phyloP scores from a whole-genome alignment of 1,140 invertebrate species.

The Drepana arcuata region DNA sequence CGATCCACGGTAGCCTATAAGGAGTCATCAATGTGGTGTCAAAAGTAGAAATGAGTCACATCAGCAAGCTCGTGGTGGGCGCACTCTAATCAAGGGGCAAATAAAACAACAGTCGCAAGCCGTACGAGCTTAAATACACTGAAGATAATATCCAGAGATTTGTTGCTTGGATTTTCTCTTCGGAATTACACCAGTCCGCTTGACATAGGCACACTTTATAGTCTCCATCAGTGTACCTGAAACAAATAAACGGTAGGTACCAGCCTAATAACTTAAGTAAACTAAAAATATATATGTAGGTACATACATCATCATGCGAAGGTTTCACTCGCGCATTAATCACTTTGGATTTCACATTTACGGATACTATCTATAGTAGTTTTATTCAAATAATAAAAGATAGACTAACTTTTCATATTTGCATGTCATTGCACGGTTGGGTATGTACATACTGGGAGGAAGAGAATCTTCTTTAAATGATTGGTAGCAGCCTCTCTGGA shows the following conservation, averaged over 20 bases:
- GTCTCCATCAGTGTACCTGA: slow-evolving; percentile 45
- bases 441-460: slow-evolving; percentile 18
- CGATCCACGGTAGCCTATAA: slow-evolving; percentile 35
- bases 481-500: slow-evolving; percentile 54
- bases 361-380: too few species aligned
- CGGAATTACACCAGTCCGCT: slow-evolving; percentile 49
- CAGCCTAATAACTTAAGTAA: background rate
- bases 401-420: slow-evolving; percentile 37
- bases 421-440: slow-evolving; percentile 47
- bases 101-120: too few species aligned
- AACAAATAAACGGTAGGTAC: slow-evolving; percentile 13
- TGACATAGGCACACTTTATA: slow-evolving; percentile 55
- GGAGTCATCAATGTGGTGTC: slow-evolving; percentile 32
- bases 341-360: too few species aligned
- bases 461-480: slow-evolving; percentile 21
- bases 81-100: too few species aligned
- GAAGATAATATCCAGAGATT: too few species aligned
- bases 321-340: too few species aligned
- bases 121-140: too few species aligned
- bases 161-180: too few species aligned
- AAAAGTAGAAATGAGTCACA: too few species aligned
- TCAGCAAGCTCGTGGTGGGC: too few species aligned
- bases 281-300: background rate
- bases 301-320: background rate
- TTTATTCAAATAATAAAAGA: too few species aligned